Base-by-base conservation (phyloP, 2,888 invertebrate species). In the Ommatoiulus sabulosus region DNA sequence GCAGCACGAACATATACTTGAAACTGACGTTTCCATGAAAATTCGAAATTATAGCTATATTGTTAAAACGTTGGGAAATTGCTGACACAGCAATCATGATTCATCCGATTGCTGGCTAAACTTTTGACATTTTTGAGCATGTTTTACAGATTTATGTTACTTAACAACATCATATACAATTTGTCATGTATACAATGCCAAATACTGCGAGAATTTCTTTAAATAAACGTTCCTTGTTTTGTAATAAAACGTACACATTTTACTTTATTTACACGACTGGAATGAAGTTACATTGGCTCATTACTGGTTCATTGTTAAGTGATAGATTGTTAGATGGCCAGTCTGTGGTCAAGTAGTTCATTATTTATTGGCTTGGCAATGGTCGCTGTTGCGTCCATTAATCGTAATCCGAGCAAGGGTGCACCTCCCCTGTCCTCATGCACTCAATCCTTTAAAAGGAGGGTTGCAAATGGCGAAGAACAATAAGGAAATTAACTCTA, bases 361-460 rank as follows among this genome's bases (percentile, higher is more conserved):
- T 80, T 80, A 35, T 80, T 80, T 80, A 80, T 35, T 12, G 80
- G 80, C 8, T 24, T 72, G 72, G 72, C 72, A 72, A 24, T 24
- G 72, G 35, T 63, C 80, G 80, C 35, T 80, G 35, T 80, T 80
- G 63, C 3, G 35, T 80, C 80, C 80, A 80, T 80, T 80, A 80
- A 15, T 24, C 15, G 35, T 80, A 12, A 35, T 80, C 80, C 80
- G 10, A 35, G 80, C 12, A 35, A 15, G 35, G 57, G 57, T 57
- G 17, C 12, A n/a, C n/a, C n/a, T 6, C 7, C 57, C 57, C 35
- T 35, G 35, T 35, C 35, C 35, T 35, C 35, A 35, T 35, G 35
- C n/a, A 57, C n/a, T 6, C n/a, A n/a, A n/a, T n/a, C 57, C 12
- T 52, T 52, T n/a, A n/a, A 3, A 8, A 6, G 4, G n/a, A 35